These are phyloP conservation scores for Ivindomyrus marchei DNA, from an alignment of 2,113 vertebrate genomes.

Conservation along the genomic window DNA sequence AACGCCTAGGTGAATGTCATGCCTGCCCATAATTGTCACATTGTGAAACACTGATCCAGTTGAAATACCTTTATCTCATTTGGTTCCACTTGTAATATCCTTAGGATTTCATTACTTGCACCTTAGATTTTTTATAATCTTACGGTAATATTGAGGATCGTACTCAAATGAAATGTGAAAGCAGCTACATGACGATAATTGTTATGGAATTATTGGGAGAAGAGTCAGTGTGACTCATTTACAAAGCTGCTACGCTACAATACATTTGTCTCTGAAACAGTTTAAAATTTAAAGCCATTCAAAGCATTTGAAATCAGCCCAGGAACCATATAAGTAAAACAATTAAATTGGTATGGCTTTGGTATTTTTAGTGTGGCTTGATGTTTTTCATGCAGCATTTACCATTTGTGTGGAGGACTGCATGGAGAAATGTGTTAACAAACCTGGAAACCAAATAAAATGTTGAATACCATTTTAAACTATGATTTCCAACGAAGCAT, in stretches of 20 bases:
- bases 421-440: background rate
- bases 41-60: background rate
- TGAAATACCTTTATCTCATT: background rate
- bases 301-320: background rate
- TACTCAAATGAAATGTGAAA: background rate
- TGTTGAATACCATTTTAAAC: background rate
- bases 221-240: background rate
- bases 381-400: background rate
- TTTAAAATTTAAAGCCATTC: background rate
- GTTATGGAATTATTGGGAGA: background rate
- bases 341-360: background rate
- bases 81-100: background rate
- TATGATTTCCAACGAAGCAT: background rate
- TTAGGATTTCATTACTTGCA: background rate
- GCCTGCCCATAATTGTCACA: background rate
- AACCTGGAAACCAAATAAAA: background rate
- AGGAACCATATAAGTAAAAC: background rate
- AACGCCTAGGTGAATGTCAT: slow-evolving; percentile 35
- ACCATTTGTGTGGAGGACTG: background rate
- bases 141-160: background rate
- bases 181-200: background rate
- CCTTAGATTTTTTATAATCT: background rate
- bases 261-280: background rate
- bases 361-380: background rate
- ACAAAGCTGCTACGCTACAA: background rate